These are phyloP conservation scores for Oligia strigilis DNA, from an alignment of 2,888 invertebrate genomes.

Conservation along the genomic window DNA sequence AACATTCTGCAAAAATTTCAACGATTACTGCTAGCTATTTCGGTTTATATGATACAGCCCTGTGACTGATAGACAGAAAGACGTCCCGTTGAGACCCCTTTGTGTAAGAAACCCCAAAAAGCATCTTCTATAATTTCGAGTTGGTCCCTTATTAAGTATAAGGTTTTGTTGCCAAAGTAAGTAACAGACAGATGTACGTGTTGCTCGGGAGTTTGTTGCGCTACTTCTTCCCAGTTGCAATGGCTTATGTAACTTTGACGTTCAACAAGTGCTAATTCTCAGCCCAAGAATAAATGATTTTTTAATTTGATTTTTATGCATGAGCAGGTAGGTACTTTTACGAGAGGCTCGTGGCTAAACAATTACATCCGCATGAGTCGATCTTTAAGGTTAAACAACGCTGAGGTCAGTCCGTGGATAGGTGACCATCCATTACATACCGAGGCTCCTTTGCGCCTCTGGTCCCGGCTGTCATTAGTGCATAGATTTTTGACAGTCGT, in stretches of 20 bases:
- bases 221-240: background rate
- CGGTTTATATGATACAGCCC: background rate
- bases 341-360: background rate
- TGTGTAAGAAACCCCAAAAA: background rate
- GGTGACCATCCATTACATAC: too few species aligned
- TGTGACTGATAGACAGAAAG: background rate
- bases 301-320: background rate
- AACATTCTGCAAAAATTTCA: background rate
- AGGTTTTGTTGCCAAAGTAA: background rate
- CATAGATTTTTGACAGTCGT: background rate
- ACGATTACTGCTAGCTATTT: background rate
- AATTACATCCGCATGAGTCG: background rate
- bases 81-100: background rate
- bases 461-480: background rate
- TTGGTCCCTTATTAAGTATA: background rate
- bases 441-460: background rate
- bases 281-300: background rate
- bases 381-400: background rate
- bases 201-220: background rate
- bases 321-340: background rate
- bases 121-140: too few species aligned
- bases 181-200: background rate
- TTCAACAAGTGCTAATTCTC: too few species aligned
- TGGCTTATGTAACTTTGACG: background rate
- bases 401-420: background rate